Evolutionary conservation across 1,140 invertebrate genomes (phyloP).

Genomic region (Maniola jurtina): DNA sequence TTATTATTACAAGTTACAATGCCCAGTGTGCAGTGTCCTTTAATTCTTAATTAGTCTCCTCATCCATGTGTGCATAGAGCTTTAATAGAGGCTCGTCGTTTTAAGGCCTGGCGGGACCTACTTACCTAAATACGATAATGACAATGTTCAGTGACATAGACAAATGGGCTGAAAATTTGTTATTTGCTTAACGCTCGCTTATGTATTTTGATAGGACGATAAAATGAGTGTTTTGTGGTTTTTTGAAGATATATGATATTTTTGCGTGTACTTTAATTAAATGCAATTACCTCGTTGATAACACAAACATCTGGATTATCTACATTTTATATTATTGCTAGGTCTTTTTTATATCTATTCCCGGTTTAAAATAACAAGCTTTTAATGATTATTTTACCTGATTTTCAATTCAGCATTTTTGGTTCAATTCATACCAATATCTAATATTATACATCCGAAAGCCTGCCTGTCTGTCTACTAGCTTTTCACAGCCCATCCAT

Average conservation of each 20-base stretch:
- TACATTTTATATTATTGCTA: neutral
- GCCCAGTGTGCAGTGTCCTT: neutral
- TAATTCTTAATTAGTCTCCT: constrained; percentile 3
- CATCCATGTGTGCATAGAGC: neutral
- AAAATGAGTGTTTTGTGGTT: constrained; percentile 4
- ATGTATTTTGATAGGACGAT: constrained; percentile 12
- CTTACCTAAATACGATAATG: constrained; percentile 30
- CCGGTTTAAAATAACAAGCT: too few relatives aligned
- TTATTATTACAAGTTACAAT: neutral
- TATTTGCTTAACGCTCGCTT: constrained; percentile 19
- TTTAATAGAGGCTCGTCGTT: constrained; percentile 11
- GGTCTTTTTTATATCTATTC: neutral
- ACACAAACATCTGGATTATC: neutral
- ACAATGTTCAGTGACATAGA: constrained; percentile 29
- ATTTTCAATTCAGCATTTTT: too few relatives aligned
- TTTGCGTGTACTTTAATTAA: constrained; percentile 5
- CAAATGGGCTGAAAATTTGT: constrained; percentile 27
- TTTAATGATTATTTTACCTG: too few relatives aligned
- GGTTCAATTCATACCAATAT: too few relatives aligned
- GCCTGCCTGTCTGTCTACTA: too few relatives aligned
- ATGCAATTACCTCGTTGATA: neutral
- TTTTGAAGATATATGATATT: constrained; percentile 4
- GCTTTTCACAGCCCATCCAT: too few relatives aligned
- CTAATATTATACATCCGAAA: too few relatives aligned
- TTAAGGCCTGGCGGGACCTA: constrained; percentile 31